Evolutionary conservation across 2,888 invertebrate species (phyloP).

Genomic region (Agrenia bidenticulata): DNA sequence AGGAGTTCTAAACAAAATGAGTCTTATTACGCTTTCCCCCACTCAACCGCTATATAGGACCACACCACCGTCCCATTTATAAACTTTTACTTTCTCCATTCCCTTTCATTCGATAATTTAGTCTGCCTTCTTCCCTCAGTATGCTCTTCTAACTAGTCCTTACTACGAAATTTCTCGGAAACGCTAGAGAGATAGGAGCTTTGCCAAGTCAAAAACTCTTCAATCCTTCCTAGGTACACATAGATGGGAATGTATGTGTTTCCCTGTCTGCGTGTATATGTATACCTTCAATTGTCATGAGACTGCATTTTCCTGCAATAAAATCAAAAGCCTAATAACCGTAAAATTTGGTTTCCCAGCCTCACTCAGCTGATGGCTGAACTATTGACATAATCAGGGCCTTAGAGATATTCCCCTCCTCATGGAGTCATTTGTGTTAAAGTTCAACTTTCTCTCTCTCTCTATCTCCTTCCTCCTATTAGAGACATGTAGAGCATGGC

Average conservation of each 20-base stretch:
- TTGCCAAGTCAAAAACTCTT: too few species aligned
- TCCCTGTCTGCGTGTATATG: too few species aligned
- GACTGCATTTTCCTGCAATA: conserved; percentile 17
- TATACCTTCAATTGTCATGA: conserved; percentile 13
- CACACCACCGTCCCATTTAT: background rate
- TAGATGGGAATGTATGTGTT: too few species aligned
- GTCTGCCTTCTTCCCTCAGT: background rate
- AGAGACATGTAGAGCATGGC: too few species aligned
- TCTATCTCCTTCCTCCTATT: background rate
- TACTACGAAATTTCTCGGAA: too few species aligned
- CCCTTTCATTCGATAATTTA: conserved; percentile 14
- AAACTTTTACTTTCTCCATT: background rate
- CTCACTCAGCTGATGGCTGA: background rate
- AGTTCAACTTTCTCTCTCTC: conserved; percentile 16
- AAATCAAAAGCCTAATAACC: conserved; percentile 22
- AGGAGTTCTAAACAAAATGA: conserved; percentile 15
- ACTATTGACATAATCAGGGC: background rate
- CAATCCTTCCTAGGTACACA: too few species aligned
- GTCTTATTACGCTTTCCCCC: background rate
- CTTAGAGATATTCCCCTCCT: conserved; percentile 3
- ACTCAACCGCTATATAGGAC: background rate
- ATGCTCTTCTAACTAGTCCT: too few species aligned
- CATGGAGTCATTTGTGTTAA: conserved; percentile 16
- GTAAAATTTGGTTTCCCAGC: conserved; percentile 20
- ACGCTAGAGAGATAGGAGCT: too few species aligned